A percentile compares a stretch with the other conserved stretches of the same genome.
These are phyloP conservation scores for Zaprionus lineosus DNA, from an alignment of 2,888 invertebrate genomes.

Conservation along the genomic window DNA sequence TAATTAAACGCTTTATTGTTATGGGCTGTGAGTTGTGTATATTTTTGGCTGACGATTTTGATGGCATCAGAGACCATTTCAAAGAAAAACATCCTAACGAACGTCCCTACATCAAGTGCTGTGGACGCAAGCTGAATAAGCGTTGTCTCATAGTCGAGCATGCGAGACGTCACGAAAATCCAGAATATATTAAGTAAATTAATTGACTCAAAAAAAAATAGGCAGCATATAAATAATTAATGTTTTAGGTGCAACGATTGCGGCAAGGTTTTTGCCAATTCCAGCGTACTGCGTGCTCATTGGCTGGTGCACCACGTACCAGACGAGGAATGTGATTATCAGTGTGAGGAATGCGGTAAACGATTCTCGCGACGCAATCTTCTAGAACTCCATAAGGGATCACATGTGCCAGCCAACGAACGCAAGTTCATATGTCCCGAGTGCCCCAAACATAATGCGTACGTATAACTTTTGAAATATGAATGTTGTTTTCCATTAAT, in stretches of 20 bases:
- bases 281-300: constrained; percentile 79
- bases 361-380: constrained; percentile 79
- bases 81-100: constrained; percentile 70
- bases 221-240: background rate
- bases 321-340: constrained; percentile 76
- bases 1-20: constrained; percentile 80
- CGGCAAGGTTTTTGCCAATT: constrained; percentile 80
- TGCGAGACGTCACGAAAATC: constrained; percentile 81
- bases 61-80: constrained; percentile 79
- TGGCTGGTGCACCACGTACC: constrained; percentile 80
- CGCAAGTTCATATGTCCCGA: constrained; percentile 72
- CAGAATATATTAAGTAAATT: constrained; percentile 81
- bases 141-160: constrained; percentile 81
- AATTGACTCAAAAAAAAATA: background rate
- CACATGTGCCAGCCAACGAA: constrained; percentile 77
- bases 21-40: constrained; percentile 81
- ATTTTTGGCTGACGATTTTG: constrained; percentile 74
- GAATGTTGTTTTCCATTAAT: too few species aligned
- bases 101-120: constrained; percentile 80
- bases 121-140: constrained; percentile 81
- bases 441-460: constrained; percentile 77
- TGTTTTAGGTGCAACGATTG: constrained; percentile 77
- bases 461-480: constrained; percentile 12
- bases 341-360: constrained; percentile 81
- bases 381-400: constrained; percentile 79